Base-by-base conservation (phyloP, 2,888 invertebrate species). In the Agrypnus murinus region DNA sequence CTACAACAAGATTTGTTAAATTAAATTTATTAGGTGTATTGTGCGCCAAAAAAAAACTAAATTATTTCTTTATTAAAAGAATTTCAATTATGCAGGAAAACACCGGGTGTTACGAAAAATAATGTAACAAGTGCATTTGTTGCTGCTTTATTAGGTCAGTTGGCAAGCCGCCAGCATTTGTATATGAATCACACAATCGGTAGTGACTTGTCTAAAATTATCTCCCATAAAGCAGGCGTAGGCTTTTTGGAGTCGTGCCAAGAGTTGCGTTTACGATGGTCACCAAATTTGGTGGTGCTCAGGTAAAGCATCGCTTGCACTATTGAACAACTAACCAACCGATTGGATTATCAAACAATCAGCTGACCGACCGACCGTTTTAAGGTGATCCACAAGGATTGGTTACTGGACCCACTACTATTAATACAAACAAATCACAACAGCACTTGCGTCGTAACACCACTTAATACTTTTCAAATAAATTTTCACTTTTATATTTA, bases 151-250 rank as follows among this genome's bases (percentile, higher is more conserved):
- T 77, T 82, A 77, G 80, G 81, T 78, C 85, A 81, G 82, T 81
- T 84, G 82, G 85, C 84, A 77, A 81, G 31, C 3, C 77, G 83
- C 85, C 85, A 81, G 78, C 75, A 74, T 73, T 77, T 77, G 79
- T 80, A 79, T 87, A 72, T 84, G 87, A 87, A 86, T 86, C 82
- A 85, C 82, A 85, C 86, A 87, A 86, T 88, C 88, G 87, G 88
- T 84, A 81, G 68, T 72, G 66, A 68, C 68, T 25, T 69, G 65
- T 76, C 77, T 78, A 75, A 76, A 72, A 76, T 77, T 79, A 78
- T 74, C 72, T 50, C n/a, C n/a, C 48, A 43, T 25, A 62, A 53
- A 59, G 34, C 40, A 32, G 32, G 62, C 65, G 67, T 73, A 14
- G 53, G 69, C 14, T 63, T 58, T 71, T 81, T 82, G 83, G 79